These are phyloP conservation scores for Andrena fulva DNA, from an alignment of 2,888 invertebrate genomes.

Conservation along the genomic window DNA sequence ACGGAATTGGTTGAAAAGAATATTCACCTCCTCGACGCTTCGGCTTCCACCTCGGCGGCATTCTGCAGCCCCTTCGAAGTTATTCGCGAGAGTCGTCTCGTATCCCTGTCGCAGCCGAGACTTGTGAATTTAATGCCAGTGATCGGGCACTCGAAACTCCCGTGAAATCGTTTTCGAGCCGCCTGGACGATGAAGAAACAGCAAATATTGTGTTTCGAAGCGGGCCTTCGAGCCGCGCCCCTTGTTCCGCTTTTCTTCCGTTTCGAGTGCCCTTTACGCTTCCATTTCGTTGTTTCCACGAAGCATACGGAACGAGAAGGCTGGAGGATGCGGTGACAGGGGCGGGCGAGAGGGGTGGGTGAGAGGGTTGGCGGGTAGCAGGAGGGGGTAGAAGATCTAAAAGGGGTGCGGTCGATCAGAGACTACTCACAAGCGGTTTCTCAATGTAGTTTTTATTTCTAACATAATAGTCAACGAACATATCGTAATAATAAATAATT, in stretches of 20 bases:
- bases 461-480: conserved; percentile 82
- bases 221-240: conserved; percentile 3
- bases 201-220: conserved; percentile 56
- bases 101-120: not conserved
- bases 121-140: conserved; percentile 37
- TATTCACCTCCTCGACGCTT: conserved; percentile 3
- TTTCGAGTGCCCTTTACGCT: conserved; percentile 26
- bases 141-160: conserved; percentile 47
- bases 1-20: conserved; percentile 6
- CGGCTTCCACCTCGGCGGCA: not conserved
- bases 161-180: conserved; percentile 39
- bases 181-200: conserved; percentile 38
- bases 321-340: conserved; percentile 11
- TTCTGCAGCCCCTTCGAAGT: not conserved
- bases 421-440: conserved; percentile 34
- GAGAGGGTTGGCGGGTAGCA: not conserved
- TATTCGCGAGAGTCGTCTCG: conserved; percentile 8
- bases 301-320: conserved; percentile 13
- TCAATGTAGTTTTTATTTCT: conserved; percentile 78
- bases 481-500: conserved; percentile 78
- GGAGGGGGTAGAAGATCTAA: not conserved
- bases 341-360: not conserved
- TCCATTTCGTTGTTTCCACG: conserved; percentile 25
- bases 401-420: not conserved
- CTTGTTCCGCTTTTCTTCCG: conserved; percentile 42